phyloP scores from a whole-genome alignment of 2,113 vertebrate species.

The Lanius ludovicianus region DNA sequence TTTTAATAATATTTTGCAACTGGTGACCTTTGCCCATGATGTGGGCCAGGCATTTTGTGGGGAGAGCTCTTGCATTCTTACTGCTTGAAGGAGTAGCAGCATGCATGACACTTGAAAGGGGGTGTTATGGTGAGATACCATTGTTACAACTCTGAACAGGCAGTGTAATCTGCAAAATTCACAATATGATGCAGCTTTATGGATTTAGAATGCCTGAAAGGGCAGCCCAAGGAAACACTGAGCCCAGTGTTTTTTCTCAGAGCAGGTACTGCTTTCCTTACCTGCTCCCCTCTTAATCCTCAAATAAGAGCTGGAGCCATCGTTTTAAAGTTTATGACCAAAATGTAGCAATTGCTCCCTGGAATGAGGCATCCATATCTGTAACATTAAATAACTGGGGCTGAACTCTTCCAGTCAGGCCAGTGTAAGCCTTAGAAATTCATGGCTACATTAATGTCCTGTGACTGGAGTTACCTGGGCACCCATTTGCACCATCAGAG shows the following conservation, averaged over 20 bases:
- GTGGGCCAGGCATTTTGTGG: not conserved
- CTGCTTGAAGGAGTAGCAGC: not conserved
- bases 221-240: not conserved
- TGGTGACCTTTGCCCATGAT: not conserved
- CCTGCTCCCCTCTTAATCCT: not conserved
- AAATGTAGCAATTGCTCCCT: not conserved
- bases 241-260: not conserved
- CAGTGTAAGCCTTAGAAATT: accelerated
- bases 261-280: not conserved
- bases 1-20: not conserved
- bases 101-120: not conserved
- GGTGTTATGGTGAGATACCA: not conserved
- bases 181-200: not conserved
- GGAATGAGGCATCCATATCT: not conserved
- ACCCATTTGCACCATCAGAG: not conserved
- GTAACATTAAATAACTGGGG: not conserved
- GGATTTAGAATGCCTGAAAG: not conserved
- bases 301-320: not conserved
- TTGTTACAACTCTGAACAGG: not conserved
- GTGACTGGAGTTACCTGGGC: not conserved
- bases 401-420: not conserved
- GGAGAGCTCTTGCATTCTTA: not conserved
- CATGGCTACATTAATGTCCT: not conserved
- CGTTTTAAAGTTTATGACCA: not conserved
- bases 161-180: not conserved